Conservation (phyloP, 2,797 vertebrate species). For the Propithecus perrieri region DNA sequence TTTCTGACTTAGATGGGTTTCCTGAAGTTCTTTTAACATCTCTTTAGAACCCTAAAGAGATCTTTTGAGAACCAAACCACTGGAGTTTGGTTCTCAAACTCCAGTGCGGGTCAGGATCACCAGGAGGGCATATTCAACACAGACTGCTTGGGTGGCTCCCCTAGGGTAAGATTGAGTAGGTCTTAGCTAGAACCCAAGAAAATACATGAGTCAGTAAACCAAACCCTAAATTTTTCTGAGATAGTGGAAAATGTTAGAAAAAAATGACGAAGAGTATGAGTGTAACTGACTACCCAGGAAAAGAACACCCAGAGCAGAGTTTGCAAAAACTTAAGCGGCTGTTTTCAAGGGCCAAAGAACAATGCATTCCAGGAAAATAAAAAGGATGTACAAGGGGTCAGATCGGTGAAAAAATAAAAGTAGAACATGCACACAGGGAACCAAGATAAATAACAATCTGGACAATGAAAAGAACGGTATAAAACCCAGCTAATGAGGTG, state of each 20-base stretch:
- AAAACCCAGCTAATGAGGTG: conserved; percentile 67
- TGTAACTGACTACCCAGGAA: neutral
- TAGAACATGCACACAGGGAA: neutral
- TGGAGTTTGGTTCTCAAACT: neutral
- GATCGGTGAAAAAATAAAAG: neutral
- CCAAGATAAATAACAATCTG: conserved; percentile 61
- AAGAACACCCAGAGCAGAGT: neutral
- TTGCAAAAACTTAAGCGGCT: neutral
- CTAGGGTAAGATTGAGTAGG: neutral
- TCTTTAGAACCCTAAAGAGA: neutral
- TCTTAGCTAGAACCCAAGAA: neutral
- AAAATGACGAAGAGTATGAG: neutral
- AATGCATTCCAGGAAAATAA: neutral
- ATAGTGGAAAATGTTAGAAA: neutral
- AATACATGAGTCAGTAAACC: neutral
- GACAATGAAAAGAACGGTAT: conserved; percentile 56
- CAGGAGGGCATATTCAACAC: neutral
- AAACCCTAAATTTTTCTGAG: neutral
- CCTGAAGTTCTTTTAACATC: neutral
- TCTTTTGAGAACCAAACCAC: too few relatives aligned
- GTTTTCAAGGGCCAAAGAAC: neutral
- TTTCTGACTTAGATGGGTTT: neutral
- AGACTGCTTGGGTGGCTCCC: neutral
- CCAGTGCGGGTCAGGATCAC: neutral
- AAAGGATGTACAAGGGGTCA: neutral